Evolutionary conservation across 1,140 invertebrate genomes (phyloP), one percentile per base, ranked within the genome.

Genomic region (Drosophila carrolli): DNA sequence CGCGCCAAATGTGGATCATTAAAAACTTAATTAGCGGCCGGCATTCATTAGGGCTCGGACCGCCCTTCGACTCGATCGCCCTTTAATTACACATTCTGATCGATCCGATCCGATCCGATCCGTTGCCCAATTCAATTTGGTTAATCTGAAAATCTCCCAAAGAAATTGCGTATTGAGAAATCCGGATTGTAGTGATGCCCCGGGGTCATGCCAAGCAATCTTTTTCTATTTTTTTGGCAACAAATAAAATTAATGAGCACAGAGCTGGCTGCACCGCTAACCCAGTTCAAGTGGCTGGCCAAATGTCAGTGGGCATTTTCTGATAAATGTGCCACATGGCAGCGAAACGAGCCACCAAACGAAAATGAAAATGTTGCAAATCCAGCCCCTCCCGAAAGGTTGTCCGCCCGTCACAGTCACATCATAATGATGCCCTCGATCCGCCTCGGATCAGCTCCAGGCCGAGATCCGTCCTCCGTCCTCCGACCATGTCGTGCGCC

Each of bases 341-440:
- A 70, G 35, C 29, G 29, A 35, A 51, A 56, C 51, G 48, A 56
- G 48, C 8, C 47, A 56, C 40, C 57, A 81, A 75, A 65, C 46
- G 68, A 82, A 84, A 84, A 84, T 79, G 83, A 86, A 86, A 86
- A 83, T 79, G 79, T 88, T 76, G 75, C 72, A 50, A 60, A 60
- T 41, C 44, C 53, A 55, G 75, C 83, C 83, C 83, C 83, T 88
- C 83, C 83, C 75, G 79, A 79, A 88, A 88, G 83, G 83, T 86
- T 78, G 78, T 62, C 54, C 29, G 23, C 35, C 48, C 55, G 60
- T 62, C 84, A 77, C 84, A 84, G 83, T 68, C 79, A 86, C 83
- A 83, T 88, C 84, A 88, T 89, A 88, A 88, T 89, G 84, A 88
- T 88, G 84, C 84, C 84, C 84, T 78, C 84, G 79, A 89, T 89